These are phyloP conservation scores for Scaptodrosophila lebanonensis DNA, from an alignment of 1,140 invertebrate genomes.

Conservation along the genomic window DNA sequence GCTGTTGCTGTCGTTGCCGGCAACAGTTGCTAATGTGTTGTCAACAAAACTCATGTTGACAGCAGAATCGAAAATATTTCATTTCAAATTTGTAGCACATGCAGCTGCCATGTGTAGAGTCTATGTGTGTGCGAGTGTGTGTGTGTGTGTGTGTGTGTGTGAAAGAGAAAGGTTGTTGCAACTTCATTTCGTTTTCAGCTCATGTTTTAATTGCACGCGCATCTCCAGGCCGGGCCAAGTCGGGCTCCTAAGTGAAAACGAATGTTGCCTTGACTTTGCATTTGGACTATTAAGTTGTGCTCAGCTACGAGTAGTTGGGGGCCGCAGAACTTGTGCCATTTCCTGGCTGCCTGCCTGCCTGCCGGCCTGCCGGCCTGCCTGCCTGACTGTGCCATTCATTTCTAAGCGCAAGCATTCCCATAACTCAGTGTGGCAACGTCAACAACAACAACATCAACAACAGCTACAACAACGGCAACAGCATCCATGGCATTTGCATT, in stretches of 20 bases:
- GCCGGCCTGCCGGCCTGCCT: too few species aligned
- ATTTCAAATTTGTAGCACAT: conserved; percentile 60
- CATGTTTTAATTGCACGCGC: too few species aligned
- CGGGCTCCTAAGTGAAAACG: too few species aligned
- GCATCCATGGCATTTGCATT: conserved; percentile 48
- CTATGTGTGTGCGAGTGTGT: conserved; percentile 17
- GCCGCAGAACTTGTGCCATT: too few species aligned
- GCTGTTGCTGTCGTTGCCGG: conserved; percentile 15
- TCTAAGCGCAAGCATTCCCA: conserved; percentile 30
- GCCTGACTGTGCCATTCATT: conserved; percentile 1
- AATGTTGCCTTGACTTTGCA: too few species aligned
- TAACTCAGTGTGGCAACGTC: conserved; percentile 42
- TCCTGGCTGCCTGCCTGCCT: too few species aligned
- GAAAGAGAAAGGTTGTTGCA: conserved; percentile 23
- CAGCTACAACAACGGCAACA: conserved; percentile 9
- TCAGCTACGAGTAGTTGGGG: too few species aligned
- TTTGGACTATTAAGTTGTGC: too few species aligned
- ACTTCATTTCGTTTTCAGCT: conserved; percentile 26
- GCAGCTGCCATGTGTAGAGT: too few species aligned
- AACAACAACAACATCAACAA: conserved; percentile 23
- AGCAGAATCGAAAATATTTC: conserved; percentile 74
- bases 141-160: conserved; percentile 28
- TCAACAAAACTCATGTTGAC: conserved; percentile 72
- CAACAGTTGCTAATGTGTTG: conserved; percentile 71
- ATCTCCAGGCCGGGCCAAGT: too few species aligned